Evolutionary conservation across 1,140 invertebrate genomes (phyloP).

Genomic region (Habropoda laboriosa): DNA sequence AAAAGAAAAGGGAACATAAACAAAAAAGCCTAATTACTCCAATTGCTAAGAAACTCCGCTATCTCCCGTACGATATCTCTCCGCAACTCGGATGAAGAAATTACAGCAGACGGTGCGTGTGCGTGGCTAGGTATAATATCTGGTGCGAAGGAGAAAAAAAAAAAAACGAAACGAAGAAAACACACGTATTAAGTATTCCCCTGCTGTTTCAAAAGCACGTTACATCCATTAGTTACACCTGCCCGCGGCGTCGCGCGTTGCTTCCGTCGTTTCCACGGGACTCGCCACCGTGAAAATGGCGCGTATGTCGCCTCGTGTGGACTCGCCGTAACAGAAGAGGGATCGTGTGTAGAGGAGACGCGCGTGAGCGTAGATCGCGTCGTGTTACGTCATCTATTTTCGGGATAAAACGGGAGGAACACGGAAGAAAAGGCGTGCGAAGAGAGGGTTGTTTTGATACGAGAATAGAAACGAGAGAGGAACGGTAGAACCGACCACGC

Average conservation of each 20-base stretch:
- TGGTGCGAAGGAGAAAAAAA: too few relatives aligned
- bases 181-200: conserved; percentile 67
- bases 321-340: too few relatives aligned
- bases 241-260: conserved; percentile 55
- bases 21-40: neutral
- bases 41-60: neutral
- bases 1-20: too few relatives aligned
- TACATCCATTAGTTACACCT: conserved; percentile 67
- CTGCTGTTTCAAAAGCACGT: conserved; percentile 64
- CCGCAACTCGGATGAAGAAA: conserved; percentile 53
- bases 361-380: conserved; percentile 12
- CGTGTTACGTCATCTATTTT: conserved; percentile 48
- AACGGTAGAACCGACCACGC: neutral
- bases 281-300: conserved; percentile 39
- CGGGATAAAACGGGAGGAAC: conserved; percentile 23
- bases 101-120: conserved; percentile 49
- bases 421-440: conserved; percentile 22
- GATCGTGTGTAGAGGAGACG: too few relatives aligned
- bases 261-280: conserved; percentile 58
- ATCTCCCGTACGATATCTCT: neutral
- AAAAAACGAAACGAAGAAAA: too few relatives aligned
- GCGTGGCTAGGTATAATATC: conserved; percentile 54
- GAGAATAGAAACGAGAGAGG: conserved; percentile 16
- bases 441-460: conserved; percentile 48
- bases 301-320: too few relatives aligned